Evolutionary conservation across 2,888 invertebrate genomes (phyloP), one percentile per base, ranked within the genome.

Genomic region (Branchipolynoe longqiensis): DNA sequence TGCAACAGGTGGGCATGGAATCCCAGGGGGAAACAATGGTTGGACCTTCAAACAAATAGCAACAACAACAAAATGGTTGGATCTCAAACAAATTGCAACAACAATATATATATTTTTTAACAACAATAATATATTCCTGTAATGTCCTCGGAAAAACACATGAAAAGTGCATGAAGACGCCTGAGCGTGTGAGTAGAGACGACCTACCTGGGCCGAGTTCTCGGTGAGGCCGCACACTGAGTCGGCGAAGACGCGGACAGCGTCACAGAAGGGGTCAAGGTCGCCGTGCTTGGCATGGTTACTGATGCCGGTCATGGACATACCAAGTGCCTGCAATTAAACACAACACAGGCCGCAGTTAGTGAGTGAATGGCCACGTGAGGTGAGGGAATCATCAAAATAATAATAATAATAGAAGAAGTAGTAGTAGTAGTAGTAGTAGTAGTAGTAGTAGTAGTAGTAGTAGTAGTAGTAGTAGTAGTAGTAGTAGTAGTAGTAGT

Each of bases 141-240:
- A 48, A 18, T 12, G 8, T 8, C 8, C 8, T 48, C 8, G 8
- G 8, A 18, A 48, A 8, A 48, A 48, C 8, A 48, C 18, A 48
- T 48, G 48, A 48, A 18, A 12, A 48, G 8, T 8, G 8, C 8
- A 48, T 8, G 48, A 48, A 48, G 48, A 48, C 8, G n/a, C 25
- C 25, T n/a, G 25, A 25, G 22, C n/a, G 4, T 4, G 8, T 31
- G 6, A 69, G 6, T 41, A 14, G 12, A 78, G 48, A n/a, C 38
- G 0, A 82, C 89, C 73, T 85, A 94, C 94, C 94, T 98, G 99
- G 0, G 98, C 98, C 0, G 98, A 96, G 73, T 97, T 97, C 94
- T 99, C 98, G 38, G 98, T 97, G 36, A 99, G 94, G 0, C 97
- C 97, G 91, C 97, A 98, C 84, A 99, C 97, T 0, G 98, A 97